Percentiles rank a stretch among this genome's conserved stretches.
phyloP scores from a whole-genome alignment of 2,888 invertebrate genomes.

The Drosophila planitibia region DNA sequence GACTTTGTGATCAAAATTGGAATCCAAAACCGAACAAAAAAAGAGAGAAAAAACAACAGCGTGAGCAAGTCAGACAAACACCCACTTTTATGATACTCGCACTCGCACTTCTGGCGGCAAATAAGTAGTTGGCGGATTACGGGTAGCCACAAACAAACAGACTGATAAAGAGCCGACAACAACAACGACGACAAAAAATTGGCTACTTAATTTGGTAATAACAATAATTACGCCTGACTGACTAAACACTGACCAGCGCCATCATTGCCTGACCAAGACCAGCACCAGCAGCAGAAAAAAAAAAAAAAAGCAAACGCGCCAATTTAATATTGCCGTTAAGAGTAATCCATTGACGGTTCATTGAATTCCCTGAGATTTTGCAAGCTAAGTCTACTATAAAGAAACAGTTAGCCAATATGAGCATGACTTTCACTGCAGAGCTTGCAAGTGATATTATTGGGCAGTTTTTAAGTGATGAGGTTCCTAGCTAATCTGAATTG shows the following conservation, averaged over 20 bases:
- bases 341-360: conserved; percentile 59
- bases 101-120: conserved; percentile 50
- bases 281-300: conserved; percentile 1
- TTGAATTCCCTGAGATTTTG: conserved; percentile 51
- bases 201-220: conserved; percentile 81
- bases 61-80: conserved; percentile 69
- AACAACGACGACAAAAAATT: conserved; percentile 62
- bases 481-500: not conserved
- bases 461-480: conserved; percentile 1
- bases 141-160: conserved; percentile 27
- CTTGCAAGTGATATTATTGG: not conserved
- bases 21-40: conserved; percentile 61
- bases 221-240: conserved; percentile 80
- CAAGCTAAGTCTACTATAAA: conserved; percentile 15
- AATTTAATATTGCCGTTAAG: conserved; percentile 62
- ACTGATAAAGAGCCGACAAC: conserved; percentile 63
- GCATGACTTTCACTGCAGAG: not conserved
- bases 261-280: conserved; percentile 44
- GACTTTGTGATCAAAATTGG: conserved; percentile 77
- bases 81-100: conserved; percentile 63
- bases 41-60: conserved; percentile 37
- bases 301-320: conserved; percentile 18
- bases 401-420: conserved; percentile 26
- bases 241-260: conserved; percentile 75
- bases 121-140: conserved; percentile 72